These are phyloP conservation scores for Phalera bucephala DNA, from an alignment of 2,888 invertebrate genomes.

Conservation along the genomic window DNA sequence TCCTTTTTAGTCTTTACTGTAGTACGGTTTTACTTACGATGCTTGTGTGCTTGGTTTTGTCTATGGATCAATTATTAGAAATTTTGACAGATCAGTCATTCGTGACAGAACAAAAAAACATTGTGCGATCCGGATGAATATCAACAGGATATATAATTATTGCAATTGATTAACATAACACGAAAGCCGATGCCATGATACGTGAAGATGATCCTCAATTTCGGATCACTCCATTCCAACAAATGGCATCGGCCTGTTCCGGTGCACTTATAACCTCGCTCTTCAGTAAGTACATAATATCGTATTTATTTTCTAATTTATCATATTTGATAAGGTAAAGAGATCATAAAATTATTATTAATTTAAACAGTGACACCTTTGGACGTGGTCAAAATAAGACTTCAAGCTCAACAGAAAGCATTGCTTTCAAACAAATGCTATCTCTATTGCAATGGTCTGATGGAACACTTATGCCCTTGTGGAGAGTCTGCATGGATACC, in stretches of 20 bases:
- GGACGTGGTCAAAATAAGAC: slow-evolving; percentile 99
- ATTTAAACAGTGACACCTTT: slow-evolving; percentile 94
- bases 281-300: slow-evolving; percentile 90
- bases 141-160: slow-evolving; percentile 6
- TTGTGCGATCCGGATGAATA: slow-evolving; percentile 20
- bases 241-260: slow-evolving; percentile 92
- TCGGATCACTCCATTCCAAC: slow-evolving; percentile 90
- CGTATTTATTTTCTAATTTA: background rate
- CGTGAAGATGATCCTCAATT: slow-evolving; percentile 89
- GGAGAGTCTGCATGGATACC: slow-evolving; percentile 85
- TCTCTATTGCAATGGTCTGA: slow-evolving; percentile 98
- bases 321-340: background rate
- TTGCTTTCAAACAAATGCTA: slow-evolving; percentile 93
- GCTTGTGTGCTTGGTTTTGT: too few relatives aligned
- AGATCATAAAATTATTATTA: background rate
- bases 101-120: slow-evolving; percentile 11
- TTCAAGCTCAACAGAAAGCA: slow-evolving; percentile 96
- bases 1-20: too few relatives aligned
- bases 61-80: too few relatives aligned
- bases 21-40: too few relatives aligned
- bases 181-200: slow-evolving; percentile 52
- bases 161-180: slow-evolving; percentile 5
- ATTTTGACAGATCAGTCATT: too few relatives aligned
- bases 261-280: slow-evolving; percentile 95
- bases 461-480: slow-evolving; percentile 98